phyloP scores from a whole-genome alignment of 2,113 vertebrate genomes.

The Chelonoidis abingdonii region DNA sequence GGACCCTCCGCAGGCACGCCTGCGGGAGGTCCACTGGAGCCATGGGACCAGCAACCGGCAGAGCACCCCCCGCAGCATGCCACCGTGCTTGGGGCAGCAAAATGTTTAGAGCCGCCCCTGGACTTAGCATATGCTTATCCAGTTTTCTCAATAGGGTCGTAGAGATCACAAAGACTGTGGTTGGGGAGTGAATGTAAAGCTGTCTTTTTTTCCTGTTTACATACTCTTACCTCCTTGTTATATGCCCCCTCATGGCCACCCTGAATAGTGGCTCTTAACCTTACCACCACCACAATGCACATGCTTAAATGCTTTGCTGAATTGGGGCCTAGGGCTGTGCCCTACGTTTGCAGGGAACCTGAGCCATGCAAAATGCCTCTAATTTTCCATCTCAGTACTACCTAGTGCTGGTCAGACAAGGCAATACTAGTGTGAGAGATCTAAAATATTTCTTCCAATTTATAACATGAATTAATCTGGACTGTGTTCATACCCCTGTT shows the following conservation, averaged over 20 bases:
- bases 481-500: fast-evolving
- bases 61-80: no score
- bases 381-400: background rate
- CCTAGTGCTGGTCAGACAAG: background rate
- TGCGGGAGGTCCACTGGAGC: no score
- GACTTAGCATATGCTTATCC: conserved; percentile 23
- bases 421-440: background rate
- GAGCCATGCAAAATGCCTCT: background rate
- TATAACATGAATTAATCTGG: background rate
- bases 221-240: background rate
- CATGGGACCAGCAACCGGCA: no score
- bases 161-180: background rate
- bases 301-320: background rate
- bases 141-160: background rate
- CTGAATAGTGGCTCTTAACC: background rate
- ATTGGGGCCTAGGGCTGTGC: fast-evolving
- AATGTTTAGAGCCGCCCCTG: no score
- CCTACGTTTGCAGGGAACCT: background rate
- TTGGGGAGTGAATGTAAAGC: background rate
- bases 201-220: background rate
- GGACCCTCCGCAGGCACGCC: no score
- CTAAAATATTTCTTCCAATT: background rate
- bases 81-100: no score
- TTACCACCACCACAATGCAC: background rate
- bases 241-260: background rate